phyloP scores from a whole-genome alignment of 2,888 invertebrate genomes.

The Plagiodera versicolora region DNA sequence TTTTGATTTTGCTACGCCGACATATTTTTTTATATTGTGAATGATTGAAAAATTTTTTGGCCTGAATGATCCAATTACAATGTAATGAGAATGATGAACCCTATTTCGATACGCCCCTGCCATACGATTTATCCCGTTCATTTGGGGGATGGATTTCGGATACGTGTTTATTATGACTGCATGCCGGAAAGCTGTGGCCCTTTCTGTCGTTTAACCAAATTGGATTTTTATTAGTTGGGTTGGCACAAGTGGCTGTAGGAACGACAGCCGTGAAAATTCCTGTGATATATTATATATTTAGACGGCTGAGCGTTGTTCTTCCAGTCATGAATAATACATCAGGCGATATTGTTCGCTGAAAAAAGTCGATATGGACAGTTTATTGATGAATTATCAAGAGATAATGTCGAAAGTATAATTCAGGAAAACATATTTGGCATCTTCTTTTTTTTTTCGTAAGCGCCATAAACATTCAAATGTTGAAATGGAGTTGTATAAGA shows the following conservation, averaged over 20 bases:
- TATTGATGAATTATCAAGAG: background rate
- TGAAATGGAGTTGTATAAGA: too few relatives aligned
- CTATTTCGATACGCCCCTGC: constrained; percentile 5
- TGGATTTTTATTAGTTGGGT: constrained; percentile 49
- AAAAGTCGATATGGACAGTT: background rate
- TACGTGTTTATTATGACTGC: constrained; percentile 44
- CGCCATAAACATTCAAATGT: too few relatives aligned
- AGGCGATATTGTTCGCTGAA: too few relatives aligned
- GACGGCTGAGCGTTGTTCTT: constrained; percentile 9
- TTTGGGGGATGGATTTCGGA: constrained; percentile 6
- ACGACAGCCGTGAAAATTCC: constrained; percentile 12
- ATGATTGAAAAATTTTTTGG: too few relatives aligned
- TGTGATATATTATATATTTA: constrained; percentile 19
- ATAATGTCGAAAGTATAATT: too few relatives aligned
- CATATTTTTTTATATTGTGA: too few relatives aligned
- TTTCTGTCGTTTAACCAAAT: constrained; percentile 50
- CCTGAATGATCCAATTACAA: too few relatives aligned
- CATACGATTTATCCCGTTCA: background rate
- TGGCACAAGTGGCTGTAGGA: constrained; percentile 16
- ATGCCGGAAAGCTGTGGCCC: constrained; percentile 46
- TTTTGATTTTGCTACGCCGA: too few relatives aligned
- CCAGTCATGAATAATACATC: background rate
- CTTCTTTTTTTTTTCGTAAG: too few relatives aligned
- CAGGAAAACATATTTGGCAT: too few relatives aligned
- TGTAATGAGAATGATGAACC: too few relatives aligned